Conservation (phyloP, 1,140 invertebrate species). For the Neomicropteryx cornuta region DNA sequence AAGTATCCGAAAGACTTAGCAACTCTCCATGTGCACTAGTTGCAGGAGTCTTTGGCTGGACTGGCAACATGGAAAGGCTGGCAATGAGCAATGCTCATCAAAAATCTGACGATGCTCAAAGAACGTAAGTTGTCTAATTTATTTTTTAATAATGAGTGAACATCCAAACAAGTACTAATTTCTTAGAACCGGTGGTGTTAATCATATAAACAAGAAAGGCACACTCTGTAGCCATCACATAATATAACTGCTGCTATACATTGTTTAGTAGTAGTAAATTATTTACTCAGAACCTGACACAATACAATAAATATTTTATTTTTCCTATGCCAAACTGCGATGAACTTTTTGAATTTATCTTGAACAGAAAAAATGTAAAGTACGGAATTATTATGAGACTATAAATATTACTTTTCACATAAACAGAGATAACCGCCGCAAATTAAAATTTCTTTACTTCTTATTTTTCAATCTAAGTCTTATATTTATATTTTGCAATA, state of each 20-base stretch:
- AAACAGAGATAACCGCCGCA: not conserved
- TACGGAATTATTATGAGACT: too few species aligned
- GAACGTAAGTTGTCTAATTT: conserved; percentile 29
- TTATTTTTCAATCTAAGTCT: too few species aligned
- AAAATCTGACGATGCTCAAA: conserved; percentile 86
- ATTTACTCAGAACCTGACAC: not conserved
- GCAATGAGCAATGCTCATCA: conserved; percentile 95
- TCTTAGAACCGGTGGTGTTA: not conserved
- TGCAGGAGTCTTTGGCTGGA: conserved; percentile 96
- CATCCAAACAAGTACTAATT: too few species aligned
- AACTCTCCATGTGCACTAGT: conserved; percentile 93
- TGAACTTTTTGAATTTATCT: conserved; percentile 2
- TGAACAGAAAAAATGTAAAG: conserved; percentile 1
- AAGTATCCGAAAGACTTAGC: conserved; percentile 81
- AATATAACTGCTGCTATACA: not conserved
- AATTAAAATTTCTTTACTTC: not conserved
- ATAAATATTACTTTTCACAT: too few species aligned
- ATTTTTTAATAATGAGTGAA: too few species aligned
- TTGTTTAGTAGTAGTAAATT: not conserved
- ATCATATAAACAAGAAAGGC: too few species aligned
- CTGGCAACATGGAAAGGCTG: conserved; percentile 97
- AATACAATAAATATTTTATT: too few species aligned
- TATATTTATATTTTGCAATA: conserved; percentile 9
- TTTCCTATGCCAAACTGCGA: too few species aligned
- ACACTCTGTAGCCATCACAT: too few species aligned